Percentiles rank a stretch among this genome's conserved stretches.
Evolutionary conservation across 2,888 invertebrate genomes (phyloP).

Genomic region (Heliconius erato): DNA sequence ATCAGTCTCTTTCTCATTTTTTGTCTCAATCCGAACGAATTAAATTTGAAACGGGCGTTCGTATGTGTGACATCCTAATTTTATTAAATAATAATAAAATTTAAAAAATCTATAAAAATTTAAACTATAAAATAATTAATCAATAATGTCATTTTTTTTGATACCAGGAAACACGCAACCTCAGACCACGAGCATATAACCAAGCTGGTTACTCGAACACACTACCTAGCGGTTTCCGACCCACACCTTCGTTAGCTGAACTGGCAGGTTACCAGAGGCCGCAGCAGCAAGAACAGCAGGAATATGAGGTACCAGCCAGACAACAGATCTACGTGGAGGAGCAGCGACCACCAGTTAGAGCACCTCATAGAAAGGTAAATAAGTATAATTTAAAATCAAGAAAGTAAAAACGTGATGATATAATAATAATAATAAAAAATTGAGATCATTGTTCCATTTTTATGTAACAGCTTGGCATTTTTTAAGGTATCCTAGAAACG

Average conservation of each 20-base stretch:
- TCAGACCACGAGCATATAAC: conserved; percentile 80
- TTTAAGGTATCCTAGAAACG: too few relatives aligned
- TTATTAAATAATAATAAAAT: too few relatives aligned
- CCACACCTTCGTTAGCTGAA: conserved; percentile 79
- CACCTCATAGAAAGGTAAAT: conserved; percentile 72
- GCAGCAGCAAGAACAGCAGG: conserved; percentile 66
- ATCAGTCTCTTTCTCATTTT: background rate
- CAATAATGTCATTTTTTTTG: background rate
- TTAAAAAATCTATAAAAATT: too few relatives aligned
- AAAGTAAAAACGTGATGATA: background rate
- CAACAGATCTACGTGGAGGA: conserved; percentile 85
- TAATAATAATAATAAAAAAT: too few relatives aligned
- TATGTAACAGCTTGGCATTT: too few relatives aligned
- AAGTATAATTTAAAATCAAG: background rate
- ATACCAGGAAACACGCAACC: conserved; percentile 79
- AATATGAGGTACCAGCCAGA: conserved; percentile 63
- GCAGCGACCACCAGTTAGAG: conserved; percentile 87
- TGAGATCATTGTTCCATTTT: too few relatives aligned
- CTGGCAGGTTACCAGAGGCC: conserved; percentile 78
- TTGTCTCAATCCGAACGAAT: background rate
- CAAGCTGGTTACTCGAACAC: conserved; percentile 73
- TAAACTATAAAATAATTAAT: background rate
- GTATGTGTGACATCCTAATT: too few relatives aligned
- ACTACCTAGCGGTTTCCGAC: conserved; percentile 78
- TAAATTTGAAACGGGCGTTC: too few relatives aligned